Evolutionary conservation across 2,113 vertebrate genomes (phyloP).

Genomic region (Alligator mississippiensis): DNA sequence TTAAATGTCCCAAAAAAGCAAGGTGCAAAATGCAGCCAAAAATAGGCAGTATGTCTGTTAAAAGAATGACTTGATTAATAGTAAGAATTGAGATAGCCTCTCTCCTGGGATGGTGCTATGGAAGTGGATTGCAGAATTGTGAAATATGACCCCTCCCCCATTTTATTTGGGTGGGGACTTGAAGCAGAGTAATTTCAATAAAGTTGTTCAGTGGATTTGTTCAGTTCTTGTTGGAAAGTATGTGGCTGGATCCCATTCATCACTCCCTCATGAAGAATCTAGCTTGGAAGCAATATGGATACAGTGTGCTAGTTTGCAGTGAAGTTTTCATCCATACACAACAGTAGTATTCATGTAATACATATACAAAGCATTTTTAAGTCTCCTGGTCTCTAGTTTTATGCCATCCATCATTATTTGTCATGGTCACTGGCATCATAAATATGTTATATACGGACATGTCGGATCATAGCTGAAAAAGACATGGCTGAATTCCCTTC

Average conservation of each 20-base stretch:
- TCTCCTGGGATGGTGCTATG: neutral
- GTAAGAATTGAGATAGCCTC: neutral
- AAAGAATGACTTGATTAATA: slow-evolving; percentile 50
- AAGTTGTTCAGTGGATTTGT: neutral
- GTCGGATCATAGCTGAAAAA: neutral
- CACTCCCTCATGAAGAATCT: too few species aligned
- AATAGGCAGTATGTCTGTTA: neutral
- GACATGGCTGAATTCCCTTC: fast-evolving
- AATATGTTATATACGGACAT: neutral
- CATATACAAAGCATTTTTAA: neutral
- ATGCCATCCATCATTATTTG: neutral
- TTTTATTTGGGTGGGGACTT: neutral
- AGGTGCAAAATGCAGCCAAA: slow-evolving; percentile 29
- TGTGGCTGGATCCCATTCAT: neutral
- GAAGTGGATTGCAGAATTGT: neutral
- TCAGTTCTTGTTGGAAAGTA: neutral
- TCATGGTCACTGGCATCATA: neutral
- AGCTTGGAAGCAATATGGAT: neutral
- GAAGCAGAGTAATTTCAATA: neutral
- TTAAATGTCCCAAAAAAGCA: too few species aligned
- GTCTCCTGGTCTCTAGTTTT: neutral
- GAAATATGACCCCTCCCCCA: neutral
- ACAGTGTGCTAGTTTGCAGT: neutral
- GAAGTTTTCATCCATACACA: neutral
- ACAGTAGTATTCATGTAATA: fast-evolving